Evolutionary conservation across 2,888 invertebrate genomes (phyloP).

Genomic region (Macrosoma leucophasiata): DNA sequence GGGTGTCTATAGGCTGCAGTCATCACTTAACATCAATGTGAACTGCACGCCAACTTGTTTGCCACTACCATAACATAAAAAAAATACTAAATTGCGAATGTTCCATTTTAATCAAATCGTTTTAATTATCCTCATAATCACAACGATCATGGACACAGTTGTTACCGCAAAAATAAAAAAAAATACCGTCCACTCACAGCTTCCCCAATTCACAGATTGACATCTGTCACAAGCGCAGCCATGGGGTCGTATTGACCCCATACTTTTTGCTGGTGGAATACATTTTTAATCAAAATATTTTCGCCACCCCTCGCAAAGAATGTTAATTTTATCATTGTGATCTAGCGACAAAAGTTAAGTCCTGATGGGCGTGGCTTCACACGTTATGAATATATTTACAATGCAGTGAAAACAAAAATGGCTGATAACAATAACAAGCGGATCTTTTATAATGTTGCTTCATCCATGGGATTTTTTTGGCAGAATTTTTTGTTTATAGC

Average conservation of each 20-base stretch:
- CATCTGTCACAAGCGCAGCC: conserved; percentile 56
- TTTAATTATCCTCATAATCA: too few species aligned
- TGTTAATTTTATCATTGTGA: conserved; percentile 64
- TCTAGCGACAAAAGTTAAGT: conserved; percentile 54
- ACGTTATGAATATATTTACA: conserved; percentile 34
- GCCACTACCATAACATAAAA: too few species aligned
- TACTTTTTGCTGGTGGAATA: conserved; percentile 53
- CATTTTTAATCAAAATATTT: conserved; percentile 74
- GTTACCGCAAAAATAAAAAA: conserved; percentile 9
- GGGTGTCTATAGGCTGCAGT: too few species aligned
- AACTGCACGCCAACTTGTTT: too few species aligned
- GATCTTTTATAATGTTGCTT: too few species aligned
- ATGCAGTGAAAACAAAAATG: too few species aligned
- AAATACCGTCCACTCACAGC: conserved; percentile 28
- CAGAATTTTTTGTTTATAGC: too few species aligned
- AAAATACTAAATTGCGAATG: too few species aligned
- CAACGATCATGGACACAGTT: conserved; percentile 8
- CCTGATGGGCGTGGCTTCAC: conserved; percentile 42
- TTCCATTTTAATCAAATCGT: too few species aligned
- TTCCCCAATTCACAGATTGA: conserved; percentile 56
- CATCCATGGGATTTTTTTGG: too few species aligned
- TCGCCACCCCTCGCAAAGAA: conserved; percentile 40
- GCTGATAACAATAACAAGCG: too few species aligned
- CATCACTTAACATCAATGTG: too few species aligned
- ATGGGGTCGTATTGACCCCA: conserved; percentile 43